phyloP scores from a whole-genome alignment of 1,140 invertebrate genomes.

The Musca vetustissima region DNA sequence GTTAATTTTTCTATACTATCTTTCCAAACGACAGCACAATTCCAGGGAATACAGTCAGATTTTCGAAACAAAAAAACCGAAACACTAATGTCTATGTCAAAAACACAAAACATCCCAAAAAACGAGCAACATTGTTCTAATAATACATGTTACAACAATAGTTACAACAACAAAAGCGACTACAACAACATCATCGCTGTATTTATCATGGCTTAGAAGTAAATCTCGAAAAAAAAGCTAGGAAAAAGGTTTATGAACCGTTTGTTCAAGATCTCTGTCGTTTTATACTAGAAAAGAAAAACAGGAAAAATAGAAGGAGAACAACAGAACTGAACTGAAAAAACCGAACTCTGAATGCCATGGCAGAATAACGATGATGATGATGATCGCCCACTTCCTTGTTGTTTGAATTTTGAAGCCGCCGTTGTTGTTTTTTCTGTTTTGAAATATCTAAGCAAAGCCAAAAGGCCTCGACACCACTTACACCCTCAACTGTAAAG shows the following conservation, averaged over 20 bases:
- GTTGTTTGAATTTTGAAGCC: neutral
- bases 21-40: neutral
- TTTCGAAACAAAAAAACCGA: neutral
- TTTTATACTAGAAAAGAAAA: neutral
- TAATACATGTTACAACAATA: neutral
- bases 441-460: too few relatives aligned
- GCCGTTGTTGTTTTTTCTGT: too few relatives aligned
- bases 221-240: too few relatives aligned
- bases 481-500: too few relatives aligned
- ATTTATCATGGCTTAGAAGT: too few relatives aligned
- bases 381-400: constrained; percentile 21
- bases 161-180: neutral
- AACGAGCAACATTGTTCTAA: neutral
- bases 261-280: neutral
- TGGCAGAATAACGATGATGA: neutral
- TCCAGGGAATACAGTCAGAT: neutral
- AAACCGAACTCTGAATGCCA: neutral
- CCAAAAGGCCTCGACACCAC: too few relatives aligned
- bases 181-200: too few relatives aligned
- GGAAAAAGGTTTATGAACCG: constrained; percentile 14
- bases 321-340: neutral
- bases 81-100: too few relatives aligned
- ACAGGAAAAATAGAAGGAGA: neutral
- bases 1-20: too few relatives aligned
- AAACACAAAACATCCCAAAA: neutral